phyloP scores from a whole-genome alignment of 2,888 invertebrate genomes.

The Buathra laborator region DNA sequence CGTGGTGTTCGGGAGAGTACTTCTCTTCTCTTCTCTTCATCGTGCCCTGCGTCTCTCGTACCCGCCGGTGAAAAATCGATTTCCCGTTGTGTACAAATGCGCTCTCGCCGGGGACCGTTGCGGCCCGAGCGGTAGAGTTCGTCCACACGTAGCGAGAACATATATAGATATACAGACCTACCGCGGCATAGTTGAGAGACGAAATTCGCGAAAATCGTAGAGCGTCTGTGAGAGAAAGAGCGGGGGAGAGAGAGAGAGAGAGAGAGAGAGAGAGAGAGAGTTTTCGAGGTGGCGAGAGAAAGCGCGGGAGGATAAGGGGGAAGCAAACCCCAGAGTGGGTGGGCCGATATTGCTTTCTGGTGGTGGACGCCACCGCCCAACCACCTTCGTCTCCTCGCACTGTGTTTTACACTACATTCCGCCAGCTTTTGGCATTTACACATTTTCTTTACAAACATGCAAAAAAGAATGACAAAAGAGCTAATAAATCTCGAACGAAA shows the following conservation, averaged over 20 bases:
- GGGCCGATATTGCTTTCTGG: conserved; percentile 73
- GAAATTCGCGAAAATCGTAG: conserved; percentile 64
- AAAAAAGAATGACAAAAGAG: neutral
- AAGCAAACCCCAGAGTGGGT: conserved; percentile 72
- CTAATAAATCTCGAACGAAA: neutral
- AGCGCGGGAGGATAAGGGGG: conserved; percentile 70
- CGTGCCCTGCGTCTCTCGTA: conserved; percentile 41
- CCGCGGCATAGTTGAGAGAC: conserved; percentile 52
- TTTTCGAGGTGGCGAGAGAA: conserved; percentile 69
- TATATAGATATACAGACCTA: conserved; percentile 49
- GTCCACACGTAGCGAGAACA: conserved; percentile 48
- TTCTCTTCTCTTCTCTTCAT: conserved; percentile 13
- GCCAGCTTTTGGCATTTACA: neutral
- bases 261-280: conserved; percentile 58
- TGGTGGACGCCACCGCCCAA: conserved; percentile 62
- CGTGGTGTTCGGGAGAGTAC: conserved; percentile 52
- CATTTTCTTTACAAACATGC: neutral
- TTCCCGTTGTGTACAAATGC: conserved; percentile 79
- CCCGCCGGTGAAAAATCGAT: conserved; percentile 81
- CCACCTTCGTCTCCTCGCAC: conserved; percentile 29
- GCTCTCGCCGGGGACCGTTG: conserved; percentile 66
- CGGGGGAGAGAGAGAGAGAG: conserved; percentile 57
- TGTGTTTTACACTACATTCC: conserved; percentile 18
- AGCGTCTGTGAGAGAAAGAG: conserved; percentile 52
- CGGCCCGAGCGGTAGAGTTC: conserved; percentile 66